These are phyloP conservation scores for Tapirus indicus DNA, from an alignment of 2,797 vertebrate species.

Conservation along the genomic window DNA sequence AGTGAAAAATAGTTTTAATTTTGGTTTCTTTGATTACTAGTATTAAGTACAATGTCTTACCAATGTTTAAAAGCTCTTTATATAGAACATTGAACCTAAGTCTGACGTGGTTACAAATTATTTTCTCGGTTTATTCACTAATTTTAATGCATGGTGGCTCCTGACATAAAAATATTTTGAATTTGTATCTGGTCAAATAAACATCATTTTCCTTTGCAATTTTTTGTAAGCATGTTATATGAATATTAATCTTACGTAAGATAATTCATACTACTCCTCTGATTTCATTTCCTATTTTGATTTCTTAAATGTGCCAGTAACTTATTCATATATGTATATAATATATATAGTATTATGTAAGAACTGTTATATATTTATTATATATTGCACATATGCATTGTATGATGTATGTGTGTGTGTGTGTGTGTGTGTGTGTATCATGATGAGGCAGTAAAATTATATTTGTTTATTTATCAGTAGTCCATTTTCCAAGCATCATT, in stretches of 20 bases:
- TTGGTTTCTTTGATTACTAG: constrained; percentile 2
- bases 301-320: not conserved
- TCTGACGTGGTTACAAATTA: not conserved
- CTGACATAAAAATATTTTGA: not conserved
- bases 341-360: not conserved
- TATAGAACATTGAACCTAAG: not conserved
- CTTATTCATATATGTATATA: not conserved
- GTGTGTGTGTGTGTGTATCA: not conserved
- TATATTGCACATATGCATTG: not conserved
- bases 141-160: constrained; percentile 25
- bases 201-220: not conserved
- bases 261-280: not conserved
- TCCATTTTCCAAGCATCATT: not conserved
- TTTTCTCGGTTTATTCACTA: not conserved
- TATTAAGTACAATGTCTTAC: not conserved
- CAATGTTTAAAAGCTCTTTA: constrained; percentile 5
- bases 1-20: constrained; percentile 43
- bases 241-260: not conserved
- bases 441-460: not conserved
- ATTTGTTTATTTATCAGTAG: not conserved
- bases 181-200: not conserved
- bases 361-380: not conserved
- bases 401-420: not conserved
- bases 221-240: not conserved
- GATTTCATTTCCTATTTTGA: not conserved